Evolutionary conservation across 2,113 vertebrate genomes (phyloP).

Genomic region (Aspiorhynchus laticeps): DNA sequence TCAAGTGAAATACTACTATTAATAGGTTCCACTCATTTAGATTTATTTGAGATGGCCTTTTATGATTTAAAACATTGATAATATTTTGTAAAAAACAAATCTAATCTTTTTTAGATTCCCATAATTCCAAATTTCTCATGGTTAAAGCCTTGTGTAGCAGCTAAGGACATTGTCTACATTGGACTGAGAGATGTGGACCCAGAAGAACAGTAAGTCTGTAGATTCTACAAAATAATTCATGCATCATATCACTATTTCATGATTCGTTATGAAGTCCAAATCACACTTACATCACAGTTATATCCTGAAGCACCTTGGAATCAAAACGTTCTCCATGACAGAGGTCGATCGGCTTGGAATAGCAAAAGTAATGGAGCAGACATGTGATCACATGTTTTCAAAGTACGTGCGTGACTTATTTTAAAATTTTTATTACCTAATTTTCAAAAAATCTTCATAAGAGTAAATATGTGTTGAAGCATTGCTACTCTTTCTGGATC

Average conservation of each 20-base stretch:
- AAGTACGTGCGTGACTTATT: constrained; percentile 60
- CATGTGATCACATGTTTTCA: constrained; percentile 71
- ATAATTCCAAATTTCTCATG: constrained; percentile 74
- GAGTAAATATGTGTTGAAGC: not conserved
- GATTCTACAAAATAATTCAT: not conserved
- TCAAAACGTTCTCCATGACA: constrained; percentile 75
- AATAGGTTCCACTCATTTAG: not conserved
- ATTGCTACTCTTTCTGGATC: constrained; percentile 10
- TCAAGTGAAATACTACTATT: too few species aligned
- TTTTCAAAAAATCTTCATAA: not conserved
- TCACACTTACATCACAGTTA: constrained; percentile 58
- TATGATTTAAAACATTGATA: not conserved
- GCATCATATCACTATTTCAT: not conserved
- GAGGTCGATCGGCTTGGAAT: constrained; percentile 75
- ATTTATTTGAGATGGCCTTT: not conserved
- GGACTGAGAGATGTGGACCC: constrained; percentile 80
- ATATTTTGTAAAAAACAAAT: not conserved
- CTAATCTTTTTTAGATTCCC: constrained; percentile 56
- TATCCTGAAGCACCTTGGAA: constrained; percentile 72
- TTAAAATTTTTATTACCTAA: not conserved
- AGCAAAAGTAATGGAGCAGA: constrained; percentile 77
- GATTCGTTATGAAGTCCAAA: not conserved
- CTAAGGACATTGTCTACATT: constrained; percentile 75
- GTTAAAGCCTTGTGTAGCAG: constrained; percentile 73
- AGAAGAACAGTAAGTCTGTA: constrained; percentile 72